phyloP scores from a whole-genome alignment of 2,113 vertebrate species.

The Lasiurus borealis region DNA sequence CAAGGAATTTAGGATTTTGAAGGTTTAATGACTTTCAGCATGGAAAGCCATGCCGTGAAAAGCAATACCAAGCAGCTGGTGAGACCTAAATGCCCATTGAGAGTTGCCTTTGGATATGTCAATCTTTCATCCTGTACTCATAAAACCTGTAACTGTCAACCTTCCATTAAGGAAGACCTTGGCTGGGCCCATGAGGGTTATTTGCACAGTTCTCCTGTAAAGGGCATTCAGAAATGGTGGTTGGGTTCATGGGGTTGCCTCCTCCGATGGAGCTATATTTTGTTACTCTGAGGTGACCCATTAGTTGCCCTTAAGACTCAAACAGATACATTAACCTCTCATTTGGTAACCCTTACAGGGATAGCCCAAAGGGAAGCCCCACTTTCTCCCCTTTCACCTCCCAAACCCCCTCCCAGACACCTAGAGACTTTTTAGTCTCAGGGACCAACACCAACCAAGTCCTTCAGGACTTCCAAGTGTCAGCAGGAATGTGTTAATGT shows the following conservation, averaged over 20 bases:
- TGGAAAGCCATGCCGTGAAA: slow-evolving; percentile 56
- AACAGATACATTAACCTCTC: not conserved
- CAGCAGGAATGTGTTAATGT: too few relatives aligned
- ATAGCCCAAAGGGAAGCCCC: too few relatives aligned
- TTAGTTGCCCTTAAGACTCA: not conserved
- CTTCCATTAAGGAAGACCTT: not conserved
- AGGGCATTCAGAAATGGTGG: not conserved
- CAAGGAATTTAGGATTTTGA: slow-evolving; percentile 40
- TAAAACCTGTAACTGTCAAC: not conserved
- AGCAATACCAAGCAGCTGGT: not conserved
- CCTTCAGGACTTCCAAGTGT: too few relatives aligned
- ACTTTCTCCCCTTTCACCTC: too few relatives aligned
- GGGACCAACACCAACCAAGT: too few relatives aligned
- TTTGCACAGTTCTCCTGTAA: not conserved
- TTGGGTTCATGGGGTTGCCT: not conserved
- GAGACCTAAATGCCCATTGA: not conserved
- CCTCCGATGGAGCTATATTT: not conserved
- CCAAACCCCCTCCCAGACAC: too few relatives aligned
- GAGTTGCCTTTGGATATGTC: slow-evolving; percentile 30
- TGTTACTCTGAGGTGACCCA: not conserved
- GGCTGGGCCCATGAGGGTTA: not conserved
- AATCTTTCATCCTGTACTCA: not conserved
- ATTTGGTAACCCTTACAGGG: too few relatives aligned
- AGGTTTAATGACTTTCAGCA: slow-evolving; percentile 13
- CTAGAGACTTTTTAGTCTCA: too few relatives aligned